These are phyloP conservation scores for Lithophane ornitopus DNA, from an alignment of 2,888 invertebrate species.

Conservation along the genomic window DNA sequence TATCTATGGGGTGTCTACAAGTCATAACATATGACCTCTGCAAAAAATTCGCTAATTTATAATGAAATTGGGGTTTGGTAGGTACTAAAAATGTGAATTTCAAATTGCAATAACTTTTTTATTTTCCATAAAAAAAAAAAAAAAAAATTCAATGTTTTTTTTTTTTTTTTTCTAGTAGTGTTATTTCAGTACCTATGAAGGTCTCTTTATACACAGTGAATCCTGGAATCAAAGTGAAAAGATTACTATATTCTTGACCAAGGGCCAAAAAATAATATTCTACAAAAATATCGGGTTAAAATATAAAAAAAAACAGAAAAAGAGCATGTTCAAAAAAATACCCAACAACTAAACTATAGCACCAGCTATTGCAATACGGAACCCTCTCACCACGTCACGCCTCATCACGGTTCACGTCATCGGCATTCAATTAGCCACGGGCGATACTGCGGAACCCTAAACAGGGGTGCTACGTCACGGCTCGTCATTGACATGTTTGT, in stretches of 20 bases:
- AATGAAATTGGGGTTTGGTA: too few species aligned
- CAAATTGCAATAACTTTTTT: too few species aligned
- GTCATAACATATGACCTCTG: too few species aligned
- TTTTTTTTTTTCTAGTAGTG: too few species aligned
- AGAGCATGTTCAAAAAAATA: neutral
- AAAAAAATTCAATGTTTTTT: too few species aligned
- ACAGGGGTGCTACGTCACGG: constrained; percentile 57
- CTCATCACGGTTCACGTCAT: constrained; percentile 72
- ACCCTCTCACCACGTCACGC: constrained; percentile 70
- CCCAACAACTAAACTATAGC: neutral
- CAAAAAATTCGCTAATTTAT: too few species aligned
- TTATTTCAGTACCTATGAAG: too few species aligned
- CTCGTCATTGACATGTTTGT: constrained; percentile 53
- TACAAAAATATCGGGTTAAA: neutral
- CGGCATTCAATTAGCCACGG: constrained; percentile 75
- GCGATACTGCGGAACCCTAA: constrained; percentile 64
- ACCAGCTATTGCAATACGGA: constrained; percentile 48
- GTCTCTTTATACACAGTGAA: too few species aligned
- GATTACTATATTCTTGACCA: neutral
- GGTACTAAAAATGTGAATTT: too few species aligned
- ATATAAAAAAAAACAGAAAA: neutral
- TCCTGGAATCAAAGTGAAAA: neutral
- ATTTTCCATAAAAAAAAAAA: too few species aligned
- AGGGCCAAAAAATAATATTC: neutral
- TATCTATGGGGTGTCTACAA: too few species aligned